Evolutionary conservation across 2,797 vertebrate species (phyloP), one percentile per base, ranked within the genome.

Genomic region (Semotilus atromaculatus): DNA sequence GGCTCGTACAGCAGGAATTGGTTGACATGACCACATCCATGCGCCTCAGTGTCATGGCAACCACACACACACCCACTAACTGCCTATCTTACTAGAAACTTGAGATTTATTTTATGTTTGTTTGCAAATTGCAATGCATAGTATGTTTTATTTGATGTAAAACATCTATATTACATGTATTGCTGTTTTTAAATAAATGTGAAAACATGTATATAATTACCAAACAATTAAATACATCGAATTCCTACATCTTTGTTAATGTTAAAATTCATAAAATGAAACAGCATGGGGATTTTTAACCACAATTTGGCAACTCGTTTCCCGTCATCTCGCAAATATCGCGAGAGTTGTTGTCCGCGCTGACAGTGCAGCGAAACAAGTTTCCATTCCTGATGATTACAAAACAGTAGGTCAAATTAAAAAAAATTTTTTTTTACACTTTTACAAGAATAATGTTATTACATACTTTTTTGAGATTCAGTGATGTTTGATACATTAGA

Each of bases 271-370:
- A 7, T 43, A 45, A 51, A 36, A 19, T 21, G 1, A 43, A 26
- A 66, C 2, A n/a, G 10, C 2, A 1, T 9, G 36, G 6, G 26
- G 74, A 43, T 26, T 43, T 67, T 58, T 34, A 34, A 21, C 1
- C 23, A 16, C 55, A 62, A 38, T 80, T 67, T 85, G 83, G 83
- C 83, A 85, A 80, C 83, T 7, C n/a, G n/a, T n/a, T n/a, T n/a
- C 4, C 4, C 0, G 23, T 38, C n/a, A 4, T 58, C 21, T 62
- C 16, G 31, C 10, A 70, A 70, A 26, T 85, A 34, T 85, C 83
- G 83, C 83, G 83, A 84, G 38, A 45, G 68, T 60, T 45, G 13
- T 34, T 21, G 3, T 72, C 67, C 67, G 34, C 76, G 76, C 51
- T 85, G 45, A 67, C 74, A 83, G 60, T 67, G 58, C 60, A 55